These are phyloP conservation scores for Pionites leucogaster DNA, from an alignment of 2,113 vertebrate species.

Conservation along the genomic window DNA sequence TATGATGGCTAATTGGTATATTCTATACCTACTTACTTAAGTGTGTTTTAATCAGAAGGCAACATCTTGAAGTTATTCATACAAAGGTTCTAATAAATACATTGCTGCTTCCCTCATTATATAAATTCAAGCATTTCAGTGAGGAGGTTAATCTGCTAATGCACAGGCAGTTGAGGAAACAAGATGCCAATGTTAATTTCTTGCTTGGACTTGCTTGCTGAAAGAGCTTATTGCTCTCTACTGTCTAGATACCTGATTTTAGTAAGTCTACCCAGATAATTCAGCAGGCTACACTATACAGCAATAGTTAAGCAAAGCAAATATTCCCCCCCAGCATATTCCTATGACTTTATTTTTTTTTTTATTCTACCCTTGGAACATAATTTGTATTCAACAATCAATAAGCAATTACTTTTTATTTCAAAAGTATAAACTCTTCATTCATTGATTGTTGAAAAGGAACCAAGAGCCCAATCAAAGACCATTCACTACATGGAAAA, in stretches of 20 bases:
- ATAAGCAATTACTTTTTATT: constrained; percentile 31
- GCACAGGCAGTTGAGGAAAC: not conserved
- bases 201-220: not conserved
- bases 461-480: not conserved
- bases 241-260: not conserved
- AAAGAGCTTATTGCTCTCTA: not conserved
- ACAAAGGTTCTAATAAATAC: not conserved
- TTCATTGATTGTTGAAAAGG: not conserved
- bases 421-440: not conserved
- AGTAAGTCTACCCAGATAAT: not conserved
- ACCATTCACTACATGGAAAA: not conserved
- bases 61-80: not conserved
- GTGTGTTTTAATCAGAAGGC: not conserved
- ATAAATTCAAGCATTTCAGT: not conserved
- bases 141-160: not conserved
- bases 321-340: not conserved
- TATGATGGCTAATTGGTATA: not conserved
- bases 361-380: not conserved
- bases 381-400: constrained; percentile 14
- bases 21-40: not conserved
- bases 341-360: not conserved
- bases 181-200: not conserved
- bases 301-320: not conserved
- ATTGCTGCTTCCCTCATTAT: not conserved
- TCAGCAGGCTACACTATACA: not conserved